Percentiles rank a stretch among this genome's conserved stretches.
Conservation (phyloP, 2,888 invertebrate species). For the Zelleria hepariella region DNA sequence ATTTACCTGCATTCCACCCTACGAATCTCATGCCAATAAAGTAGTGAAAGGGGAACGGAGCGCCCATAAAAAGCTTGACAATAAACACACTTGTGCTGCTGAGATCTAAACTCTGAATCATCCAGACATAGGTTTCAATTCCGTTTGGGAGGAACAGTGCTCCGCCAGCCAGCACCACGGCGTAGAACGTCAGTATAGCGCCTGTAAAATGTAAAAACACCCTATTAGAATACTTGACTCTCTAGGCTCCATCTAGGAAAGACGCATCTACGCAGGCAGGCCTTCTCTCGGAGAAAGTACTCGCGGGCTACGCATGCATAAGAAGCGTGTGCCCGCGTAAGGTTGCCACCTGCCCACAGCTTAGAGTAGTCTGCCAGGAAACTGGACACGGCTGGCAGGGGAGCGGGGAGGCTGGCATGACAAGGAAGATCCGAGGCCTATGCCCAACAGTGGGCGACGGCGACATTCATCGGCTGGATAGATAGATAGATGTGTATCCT, state of each 20-base stretch:
- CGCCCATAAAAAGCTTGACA: conserved; percentile 35
- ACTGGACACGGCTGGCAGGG: too few relatives aligned
- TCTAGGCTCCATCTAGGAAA: background rate
- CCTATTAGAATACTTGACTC: background rate
- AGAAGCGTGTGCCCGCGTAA: too few relatives aligned
- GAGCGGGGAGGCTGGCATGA: too few relatives aligned
- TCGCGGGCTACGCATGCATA: too few relatives aligned
- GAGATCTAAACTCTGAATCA: conserved; percentile 47
- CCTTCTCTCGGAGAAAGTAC: too few relatives aligned
- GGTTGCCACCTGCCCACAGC: too few relatives aligned
- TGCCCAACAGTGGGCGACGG: background rate
- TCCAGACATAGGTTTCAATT: conserved; percentile 40
- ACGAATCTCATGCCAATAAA: conserved; percentile 43
- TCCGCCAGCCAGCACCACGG: conserved; percentile 31
- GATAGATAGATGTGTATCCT: too few relatives aligned
- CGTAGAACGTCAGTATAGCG: conserved; percentile 26
- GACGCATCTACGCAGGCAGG: too few relatives aligned
- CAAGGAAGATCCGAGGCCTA: too few relatives aligned
- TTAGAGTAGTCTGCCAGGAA: too few relatives aligned
- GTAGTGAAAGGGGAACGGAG: conserved; percentile 46
- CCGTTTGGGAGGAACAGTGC: conserved; percentile 45
- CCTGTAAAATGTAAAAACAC: conserved; percentile 29
- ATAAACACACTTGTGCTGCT: conserved; percentile 22
- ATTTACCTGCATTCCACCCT: conserved; percentile 35
- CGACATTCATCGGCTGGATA: too few relatives aligned